Evolutionary conservation across 1,140 invertebrate genomes (phyloP), one percentile per base, ranked within the genome.

Genomic region (Lepidotrigona ventralis): DNA sequence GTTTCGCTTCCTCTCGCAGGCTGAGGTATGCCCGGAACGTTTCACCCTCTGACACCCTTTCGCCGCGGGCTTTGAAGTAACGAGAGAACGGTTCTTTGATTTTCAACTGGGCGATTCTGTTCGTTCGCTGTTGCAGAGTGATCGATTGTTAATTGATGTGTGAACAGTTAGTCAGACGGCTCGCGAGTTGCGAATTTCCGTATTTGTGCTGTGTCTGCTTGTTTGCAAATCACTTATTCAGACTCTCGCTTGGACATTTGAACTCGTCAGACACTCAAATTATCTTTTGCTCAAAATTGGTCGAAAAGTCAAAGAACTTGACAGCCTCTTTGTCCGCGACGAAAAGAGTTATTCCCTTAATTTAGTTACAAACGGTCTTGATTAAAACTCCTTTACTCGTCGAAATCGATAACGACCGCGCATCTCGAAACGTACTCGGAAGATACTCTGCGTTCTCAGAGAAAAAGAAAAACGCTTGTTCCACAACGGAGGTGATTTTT

Each of bases 21-120:
- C 39, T 58, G 73, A 75, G 46, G 73, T 73, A 54, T 73, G 15
- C 29, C 71, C 71, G 46, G 26, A 21, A 54, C 46, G 51, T 54
- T 54, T 54, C 71, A n/a, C n/a, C 12, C 71, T 26, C 39, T 54
- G 71, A 73, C 51, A 73, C 51, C 71, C 26, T 73, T 72, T 73
- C n/a, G 71, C 51, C 51, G 19, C 17, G 17, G 46, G 46, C 46
- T 54, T 29, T 23, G 15, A 14, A 21, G 19, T 29, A n/a, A 54
- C 26, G 17, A 19, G 46, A 29, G 71, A 29, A 21, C 9, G 4
- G 4, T 6, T 21, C 9, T 54, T 54, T 54, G 71, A 72, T 54
- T 73, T 29, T 54, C n/a, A 21, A 29, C 11, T 12, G 4, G 51
- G 6, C 19, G 17, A 4, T 72, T 15, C 17, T 51, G 46, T 72